Percentiles rank a stretch among this genome's conserved stretches.
These are phyloP conservation scores for Aphidius ervi DNA, from an alignment of 1,140 invertebrate species.

Conservation along the genomic window DNA sequence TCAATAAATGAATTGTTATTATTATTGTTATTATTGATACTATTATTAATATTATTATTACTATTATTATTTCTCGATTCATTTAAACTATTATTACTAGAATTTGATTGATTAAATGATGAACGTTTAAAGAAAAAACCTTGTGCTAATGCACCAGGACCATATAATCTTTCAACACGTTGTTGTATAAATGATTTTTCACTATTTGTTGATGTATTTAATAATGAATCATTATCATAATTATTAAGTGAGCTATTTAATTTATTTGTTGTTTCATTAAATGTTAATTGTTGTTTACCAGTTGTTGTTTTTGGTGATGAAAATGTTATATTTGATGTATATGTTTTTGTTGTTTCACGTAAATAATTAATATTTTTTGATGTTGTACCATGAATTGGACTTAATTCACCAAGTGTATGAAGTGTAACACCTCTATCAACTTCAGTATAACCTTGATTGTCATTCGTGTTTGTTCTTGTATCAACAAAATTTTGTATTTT, in stretches of 20 bases:
- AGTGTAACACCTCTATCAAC: conserved; percentile 42
- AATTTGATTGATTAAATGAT: conserved; percentile 37
- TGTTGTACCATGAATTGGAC: conserved; percentile 37
- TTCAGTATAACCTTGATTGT: conserved; percentile 41
- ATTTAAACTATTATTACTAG: conserved; percentile 45
- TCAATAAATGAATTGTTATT: conserved; percentile 44
- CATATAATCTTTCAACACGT: conserved; percentile 80
- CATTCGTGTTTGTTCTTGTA: conserved; percentile 31
- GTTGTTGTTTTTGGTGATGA: conserved; percentile 33
- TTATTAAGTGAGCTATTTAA: conserved; percentile 39
- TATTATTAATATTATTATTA: no score
- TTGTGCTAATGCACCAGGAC: conserved; percentile 76
- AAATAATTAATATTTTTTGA: conserved; percentile 20
- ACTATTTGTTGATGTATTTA: conserved; percentile 49
- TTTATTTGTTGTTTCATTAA: conserved; percentile 36
- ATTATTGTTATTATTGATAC: conserved; percentile 28
- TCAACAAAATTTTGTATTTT: conserved; percentile 42
- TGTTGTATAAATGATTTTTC: conserved; percentile 83
- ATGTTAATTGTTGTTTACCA: conserved; percentile 25
- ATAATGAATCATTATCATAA: conserved; percentile 24
- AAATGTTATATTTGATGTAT: conserved; percentile 33
- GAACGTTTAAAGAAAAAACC: conserved; percentile 67
- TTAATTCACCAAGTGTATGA: conserved; percentile 36
- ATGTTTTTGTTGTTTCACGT: conserved; percentile 36
- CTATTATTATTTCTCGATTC: conserved; percentile 38